These are phyloP conservation scores for Phalera bucephala DNA, from an alignment of 2,888 invertebrate genomes.

Conservation along the genomic window DNA sequence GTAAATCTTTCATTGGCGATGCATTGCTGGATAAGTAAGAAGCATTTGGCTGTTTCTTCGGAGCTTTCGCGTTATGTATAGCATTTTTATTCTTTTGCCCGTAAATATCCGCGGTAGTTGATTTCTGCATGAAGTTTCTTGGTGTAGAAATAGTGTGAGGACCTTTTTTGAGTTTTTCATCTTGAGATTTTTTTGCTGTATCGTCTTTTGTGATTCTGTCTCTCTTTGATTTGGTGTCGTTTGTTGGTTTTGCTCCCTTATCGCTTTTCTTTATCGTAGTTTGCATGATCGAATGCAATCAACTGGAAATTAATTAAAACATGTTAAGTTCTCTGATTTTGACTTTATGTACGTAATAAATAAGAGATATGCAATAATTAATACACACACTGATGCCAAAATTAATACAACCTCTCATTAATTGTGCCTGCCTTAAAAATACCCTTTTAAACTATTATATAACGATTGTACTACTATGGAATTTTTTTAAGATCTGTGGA, in stretches of 20 bases:
- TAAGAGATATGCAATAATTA: too few relatives aligned
- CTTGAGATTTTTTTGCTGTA: constrained; percentile 30
- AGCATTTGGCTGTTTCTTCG: constrained; percentile 44
- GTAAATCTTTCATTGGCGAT: constrained; percentile 58
- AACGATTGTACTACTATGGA: too few relatives aligned
- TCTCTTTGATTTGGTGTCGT: constrained; percentile 9
- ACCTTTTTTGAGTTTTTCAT: constrained; percentile 54
- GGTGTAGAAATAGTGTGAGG: constrained; percentile 49
- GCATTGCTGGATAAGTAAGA: constrained; percentile 30
- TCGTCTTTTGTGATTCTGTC: constrained; percentile 47
- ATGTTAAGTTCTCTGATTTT: too few relatives aligned
- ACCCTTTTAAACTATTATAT: too few relatives aligned
- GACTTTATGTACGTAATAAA: too few relatives aligned
- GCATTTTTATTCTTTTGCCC: constrained; percentile 45
- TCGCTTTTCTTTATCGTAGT: constrained; percentile 36
- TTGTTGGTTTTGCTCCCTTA: constrained; percentile 26
- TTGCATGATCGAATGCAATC: not conserved
- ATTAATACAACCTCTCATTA: too few relatives aligned
- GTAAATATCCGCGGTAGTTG: constrained; percentile 63
- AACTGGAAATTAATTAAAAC: too few relatives aligned
- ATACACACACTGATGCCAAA: too few relatives aligned
- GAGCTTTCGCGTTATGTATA: constrained; percentile 38
- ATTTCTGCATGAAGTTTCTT: constrained; percentile 51
- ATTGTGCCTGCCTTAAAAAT: too few relatives aligned
- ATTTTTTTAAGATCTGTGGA: too few relatives aligned